Base-by-base conservation (phyloP, 1,140 invertebrate genomes). In the Ectropis grisescens region DNA sequence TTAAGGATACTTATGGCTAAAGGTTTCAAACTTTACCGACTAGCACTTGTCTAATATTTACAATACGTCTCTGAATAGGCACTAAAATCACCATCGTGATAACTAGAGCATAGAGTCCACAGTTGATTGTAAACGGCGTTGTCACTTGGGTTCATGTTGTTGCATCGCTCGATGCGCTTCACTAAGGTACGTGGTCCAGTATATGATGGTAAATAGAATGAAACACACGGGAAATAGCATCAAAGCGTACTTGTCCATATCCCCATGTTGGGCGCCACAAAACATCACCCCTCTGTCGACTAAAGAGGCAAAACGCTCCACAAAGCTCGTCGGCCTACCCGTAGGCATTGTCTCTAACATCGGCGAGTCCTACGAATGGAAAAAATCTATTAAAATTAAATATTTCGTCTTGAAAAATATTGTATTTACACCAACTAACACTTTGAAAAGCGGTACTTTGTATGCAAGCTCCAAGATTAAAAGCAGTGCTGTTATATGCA, bases 191-290 rank as follows among this genome's bases (percentile, higher is more conserved):
- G 86, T 84, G 29, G 87, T 85, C 90, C 90, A 92, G 60, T 91
- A 92, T 34, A 87, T 81, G 5, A 89, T 70, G 29, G 89, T 86
- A 44, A 91, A 88, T 1, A 89, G 58, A 1, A 85, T 47, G 68
- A 91, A 92, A 37, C 85, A 86, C 10, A 89, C 45, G 0, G 91
- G 91, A 59, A 93, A 93, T 3, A 90, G 43, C 34, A 89, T 84
- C 23, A 91, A 81, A 6, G 86, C 86, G 37, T 83, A 84, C 55
- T 84, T 82, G 51, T 87, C 86, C 24, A 87, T 60, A 11, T 76
- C 75, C 2, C 85, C 85, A 26, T 85, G 61, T 47, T 85, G 84
- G 16, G 84, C 84, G 34, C 86, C 86, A 44, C 84, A 85, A 44
- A 85, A 87, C 49, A 86, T 74, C 15, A 87, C 78, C 2, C 81